These are phyloP conservation scores for Phylloscopus whistleri DNA, from an alignment of 2,113 vertebrate species.

Conservation along the genomic window DNA sequence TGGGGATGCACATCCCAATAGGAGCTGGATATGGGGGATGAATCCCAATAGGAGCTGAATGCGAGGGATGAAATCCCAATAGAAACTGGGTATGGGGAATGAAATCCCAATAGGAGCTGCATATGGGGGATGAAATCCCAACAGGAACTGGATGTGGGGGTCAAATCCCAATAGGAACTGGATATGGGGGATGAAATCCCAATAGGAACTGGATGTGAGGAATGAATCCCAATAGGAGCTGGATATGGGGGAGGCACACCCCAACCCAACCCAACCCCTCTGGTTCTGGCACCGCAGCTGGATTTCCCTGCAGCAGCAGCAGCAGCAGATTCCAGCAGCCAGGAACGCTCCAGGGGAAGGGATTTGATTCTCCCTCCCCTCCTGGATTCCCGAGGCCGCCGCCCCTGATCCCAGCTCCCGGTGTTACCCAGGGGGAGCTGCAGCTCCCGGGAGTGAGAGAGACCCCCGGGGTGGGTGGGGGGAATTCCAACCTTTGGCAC, in stretches of 20 bases:
- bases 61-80: neutral
- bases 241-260: neutral
- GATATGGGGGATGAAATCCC: no score
- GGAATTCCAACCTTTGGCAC: neutral
- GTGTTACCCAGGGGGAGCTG: neutral
- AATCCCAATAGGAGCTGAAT: neutral
- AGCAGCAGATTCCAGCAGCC: neutral
- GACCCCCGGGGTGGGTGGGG: neutral
- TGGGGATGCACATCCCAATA: fast-evolving
- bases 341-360: neutral
- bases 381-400: neutral
- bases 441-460: neutral
- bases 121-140: no score
- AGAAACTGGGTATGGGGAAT: no score
- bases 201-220: fast-evolving
- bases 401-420: slow-evolving; percentile 31
- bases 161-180: neutral
- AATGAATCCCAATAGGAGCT: no score
- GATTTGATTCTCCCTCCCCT: slow-evolving; percentile 1
- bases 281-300: fast-evolving
- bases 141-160: neutral
- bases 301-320: neutral
- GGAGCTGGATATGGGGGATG: fast-evolving
- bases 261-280: neutral
- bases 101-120: fast-evolving